Percentiles rank a stretch among this genome's conserved stretches.
These are phyloP conservation scores for Callopanchax toddi DNA, from an alignment of 2,113 vertebrate genomes.

Conservation along the genomic window DNA sequence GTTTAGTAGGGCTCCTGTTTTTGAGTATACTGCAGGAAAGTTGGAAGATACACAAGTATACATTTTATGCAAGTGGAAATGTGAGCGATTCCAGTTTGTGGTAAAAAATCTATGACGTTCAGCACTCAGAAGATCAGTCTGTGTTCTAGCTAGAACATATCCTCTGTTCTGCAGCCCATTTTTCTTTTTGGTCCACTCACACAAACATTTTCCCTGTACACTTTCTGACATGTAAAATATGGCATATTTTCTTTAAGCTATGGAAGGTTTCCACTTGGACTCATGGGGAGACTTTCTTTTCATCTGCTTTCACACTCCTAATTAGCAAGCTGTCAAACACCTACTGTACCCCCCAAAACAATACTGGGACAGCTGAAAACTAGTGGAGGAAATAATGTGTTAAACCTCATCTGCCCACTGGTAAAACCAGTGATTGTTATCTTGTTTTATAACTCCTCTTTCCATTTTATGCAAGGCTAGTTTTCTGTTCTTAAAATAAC, in stretches of 20 bases:
- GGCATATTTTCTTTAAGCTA: constrained; percentile 15
- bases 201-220: background rate
- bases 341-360: constrained; percentile 1
- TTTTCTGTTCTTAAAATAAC: too few species aligned
- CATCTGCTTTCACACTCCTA: constrained; percentile 25
- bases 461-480: too few species aligned
- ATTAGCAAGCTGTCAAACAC: constrained; percentile 49
- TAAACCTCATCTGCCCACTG: background rate
- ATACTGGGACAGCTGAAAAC: background rate
- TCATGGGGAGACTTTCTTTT: constrained; percentile 21
- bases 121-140: too few species aligned
- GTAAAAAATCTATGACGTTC: background rate
- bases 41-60: background rate
- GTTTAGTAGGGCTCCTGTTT: background rate
- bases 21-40: background rate
- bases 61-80: background rate
- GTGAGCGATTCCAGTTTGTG: background rate
- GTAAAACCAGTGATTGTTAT: background rate
- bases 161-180: background rate
- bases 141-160: too few species aligned
- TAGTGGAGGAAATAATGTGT: background rate
- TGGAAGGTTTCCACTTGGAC: constrained; percentile 35
- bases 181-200: constrained; percentile 1
- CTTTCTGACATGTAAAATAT: constrained; percentile 4
- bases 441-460: constrained; percentile 2